A percentile compares a stretch with the other conserved stretches of the same genome.
These are phyloP conservation scores for Coilia nasus DNA, from an alignment of 2,797 vertebrate genomes.

Conservation along the genomic window DNA sequence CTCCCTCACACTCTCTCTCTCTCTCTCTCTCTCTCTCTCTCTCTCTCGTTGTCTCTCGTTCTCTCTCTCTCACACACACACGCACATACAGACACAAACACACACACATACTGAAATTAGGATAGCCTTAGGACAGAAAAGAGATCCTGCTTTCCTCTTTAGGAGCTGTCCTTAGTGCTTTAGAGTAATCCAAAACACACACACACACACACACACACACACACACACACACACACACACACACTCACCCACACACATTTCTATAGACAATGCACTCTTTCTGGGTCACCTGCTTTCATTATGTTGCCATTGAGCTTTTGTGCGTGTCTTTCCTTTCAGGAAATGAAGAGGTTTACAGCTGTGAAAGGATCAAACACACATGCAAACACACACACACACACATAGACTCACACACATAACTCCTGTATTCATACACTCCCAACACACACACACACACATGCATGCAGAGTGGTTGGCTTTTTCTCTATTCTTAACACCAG, in stretches of 20 bases:
- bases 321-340: constrained; percentile 32
- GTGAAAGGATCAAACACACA: constrained; percentile 30
- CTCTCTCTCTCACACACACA: background rate
- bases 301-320: constrained; percentile 36
- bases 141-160: constrained; percentile 14
- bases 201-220: background rate
- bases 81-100: background rate
- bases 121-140: background rate
- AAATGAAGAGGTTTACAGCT: constrained; percentile 21
- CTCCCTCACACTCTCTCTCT: background rate
- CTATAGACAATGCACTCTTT: constrained; percentile 23
- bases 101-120: constrained; percentile 1
- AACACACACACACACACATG: background rate
- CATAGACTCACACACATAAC: background rate
- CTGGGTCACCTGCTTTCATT: constrained; percentile 39
- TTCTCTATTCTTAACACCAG: background rate
- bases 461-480: background rate
- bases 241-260: constrained; percentile 9
- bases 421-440: too few species aligned
- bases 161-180: background rate
- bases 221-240: constrained; percentile 2
- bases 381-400: background rate
- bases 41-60: constrained; percentile 14
- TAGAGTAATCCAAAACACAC: constrained; percentile 20
- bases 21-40: background rate